Percentiles rank a stretch among this genome's conserved stretches.
Evolutionary conservation across 2,888 invertebrate genomes (phyloP).

Genomic region (Macrosoma leucophasiata): DNA sequence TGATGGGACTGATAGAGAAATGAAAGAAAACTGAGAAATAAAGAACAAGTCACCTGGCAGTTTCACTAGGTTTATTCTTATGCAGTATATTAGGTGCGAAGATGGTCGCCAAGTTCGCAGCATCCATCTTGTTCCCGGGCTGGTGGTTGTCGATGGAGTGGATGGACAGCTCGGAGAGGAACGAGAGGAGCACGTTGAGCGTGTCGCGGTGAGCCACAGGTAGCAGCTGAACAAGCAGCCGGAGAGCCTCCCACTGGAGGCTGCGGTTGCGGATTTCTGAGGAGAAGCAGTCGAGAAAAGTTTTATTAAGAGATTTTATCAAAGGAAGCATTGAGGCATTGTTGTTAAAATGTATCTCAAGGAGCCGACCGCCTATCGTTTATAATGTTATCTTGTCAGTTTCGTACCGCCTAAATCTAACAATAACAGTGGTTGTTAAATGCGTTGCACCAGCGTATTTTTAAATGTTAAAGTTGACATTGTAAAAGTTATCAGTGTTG

Average conservation of each 20-base stretch:
- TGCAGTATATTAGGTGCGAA: conserved; percentile 96
- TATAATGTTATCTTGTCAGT: too few species aligned
- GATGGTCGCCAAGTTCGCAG: conserved; percentile 92
- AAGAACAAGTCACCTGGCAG: conserved; percentile 52
- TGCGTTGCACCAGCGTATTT: too few species aligned
- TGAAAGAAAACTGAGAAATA: too few species aligned
- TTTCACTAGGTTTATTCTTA: conserved; percentile 79
- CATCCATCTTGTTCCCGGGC: conserved; percentile 95
- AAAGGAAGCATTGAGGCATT: too few species aligned
- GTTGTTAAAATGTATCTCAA: too few species aligned
- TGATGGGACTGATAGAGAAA: too few species aligned
- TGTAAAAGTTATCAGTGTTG: too few species aligned
- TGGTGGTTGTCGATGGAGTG: conserved; percentile 81
- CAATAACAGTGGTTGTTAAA: too few species aligned
- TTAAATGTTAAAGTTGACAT: too few species aligned
- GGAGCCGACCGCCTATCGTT: too few species aligned
- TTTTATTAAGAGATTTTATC: too few species aligned
- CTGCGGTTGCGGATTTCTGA: conserved; percentile 88
- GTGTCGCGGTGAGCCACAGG: conserved; percentile 94
- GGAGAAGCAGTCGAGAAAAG: not conserved
- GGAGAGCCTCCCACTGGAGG: conserved; percentile 88
- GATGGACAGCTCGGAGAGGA: conserved; percentile 85
- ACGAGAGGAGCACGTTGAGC: conserved; percentile 85
- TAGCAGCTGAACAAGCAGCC: conserved; percentile 88
- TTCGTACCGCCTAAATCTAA: too few species aligned